These are phyloP conservation scores for Coregonus suidteri DNA, from an alignment of 2,797 vertebrate species.

Conservation along the genomic window DNA sequence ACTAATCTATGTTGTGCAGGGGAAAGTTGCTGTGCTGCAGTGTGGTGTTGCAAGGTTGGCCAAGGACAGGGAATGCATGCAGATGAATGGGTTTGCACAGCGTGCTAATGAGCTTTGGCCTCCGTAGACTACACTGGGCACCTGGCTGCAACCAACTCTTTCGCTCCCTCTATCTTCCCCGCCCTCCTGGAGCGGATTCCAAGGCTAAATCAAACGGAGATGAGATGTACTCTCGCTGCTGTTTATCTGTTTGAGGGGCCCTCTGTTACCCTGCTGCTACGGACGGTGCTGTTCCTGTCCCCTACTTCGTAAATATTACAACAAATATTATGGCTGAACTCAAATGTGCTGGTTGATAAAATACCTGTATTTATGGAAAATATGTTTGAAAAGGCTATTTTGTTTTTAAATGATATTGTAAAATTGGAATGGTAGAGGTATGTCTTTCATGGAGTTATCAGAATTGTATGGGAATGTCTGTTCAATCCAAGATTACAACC, in stretches of 20 bases:
- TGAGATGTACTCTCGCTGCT: background rate
- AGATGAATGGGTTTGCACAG: slow-evolving; percentile 40
- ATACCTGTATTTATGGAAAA: too few species aligned
- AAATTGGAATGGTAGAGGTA: too few species aligned
- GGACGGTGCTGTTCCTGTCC: background rate
- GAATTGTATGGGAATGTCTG: too few species aligned
- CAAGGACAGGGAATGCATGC: slow-evolving; percentile 32
- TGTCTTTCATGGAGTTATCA: too few species aligned
- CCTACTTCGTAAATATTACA: too few species aligned
- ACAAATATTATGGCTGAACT: too few species aligned
- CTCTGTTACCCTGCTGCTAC: background rate
- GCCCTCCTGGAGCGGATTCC: background rate
- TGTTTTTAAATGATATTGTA: too few species aligned
- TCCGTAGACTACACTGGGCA: background rate
- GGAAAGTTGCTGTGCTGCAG: background rate
- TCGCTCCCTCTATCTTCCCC: background rate
- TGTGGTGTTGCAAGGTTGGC: slow-evolving; percentile 37
- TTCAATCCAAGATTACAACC: too few species aligned
- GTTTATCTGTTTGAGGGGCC: background rate
- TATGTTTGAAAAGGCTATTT: too few species aligned
- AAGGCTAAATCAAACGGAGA: slow-evolving; percentile 3
- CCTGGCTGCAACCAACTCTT: background rate
- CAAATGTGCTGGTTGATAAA: too few species aligned
- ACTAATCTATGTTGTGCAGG: background rate
- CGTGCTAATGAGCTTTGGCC: slow-evolving; percentile 27